Evolutionary conservation across 2,113 vertebrate species (phyloP), one percentile per base, ranked within the genome.

Genomic region (Cyanoramphus novaezelandiae): DNA sequence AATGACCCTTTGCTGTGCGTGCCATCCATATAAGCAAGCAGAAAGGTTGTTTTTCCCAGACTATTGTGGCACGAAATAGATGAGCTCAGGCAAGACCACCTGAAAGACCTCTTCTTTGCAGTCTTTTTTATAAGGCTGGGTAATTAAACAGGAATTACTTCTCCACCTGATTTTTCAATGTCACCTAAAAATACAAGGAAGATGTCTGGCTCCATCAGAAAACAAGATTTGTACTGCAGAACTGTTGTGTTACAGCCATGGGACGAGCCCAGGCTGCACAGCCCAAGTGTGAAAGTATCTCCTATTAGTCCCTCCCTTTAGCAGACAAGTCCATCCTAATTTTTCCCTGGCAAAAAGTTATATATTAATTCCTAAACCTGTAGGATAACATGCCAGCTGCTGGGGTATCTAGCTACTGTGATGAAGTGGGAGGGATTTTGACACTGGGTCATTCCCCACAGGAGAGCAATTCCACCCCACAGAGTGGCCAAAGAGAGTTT

Each of bases 151-250:
- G 80, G 86, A 93, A 88, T 62, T 89, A 79, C n/a, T 50, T 60
- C 60, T 81, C 41, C 27, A 57, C 4, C 76, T 76, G 39, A 65
- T 53, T 94, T 74, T 95, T 84, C 69, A 92, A 49, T 44, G 60
- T 41, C 87, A 86, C 72, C 91, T 94, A 88, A 90, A 91, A 93
- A 89, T 29, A 78, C 52, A 72, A 47, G 68, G 55, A 75, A 82
- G 46, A 43, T 52, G 7, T 94, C 81, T 77, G 71, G 29, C 76
- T 81, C 47, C 39, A n/a, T 31, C 20, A 78, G 64, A 93, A 92
- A 90, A n/a, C 64, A 81, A 41, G 50, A 52, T 88, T 78, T 81
- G 12, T 52, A 43, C 10, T 57, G 46, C 28, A 81, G 44, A 89
- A 53, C 65, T 71, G 8, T 43, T 57, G n/a, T 49, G 50, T 62